phyloP scores from a whole-genome alignment of 2,113 vertebrate species.

The Tenrec ecaudatus region DNA sequence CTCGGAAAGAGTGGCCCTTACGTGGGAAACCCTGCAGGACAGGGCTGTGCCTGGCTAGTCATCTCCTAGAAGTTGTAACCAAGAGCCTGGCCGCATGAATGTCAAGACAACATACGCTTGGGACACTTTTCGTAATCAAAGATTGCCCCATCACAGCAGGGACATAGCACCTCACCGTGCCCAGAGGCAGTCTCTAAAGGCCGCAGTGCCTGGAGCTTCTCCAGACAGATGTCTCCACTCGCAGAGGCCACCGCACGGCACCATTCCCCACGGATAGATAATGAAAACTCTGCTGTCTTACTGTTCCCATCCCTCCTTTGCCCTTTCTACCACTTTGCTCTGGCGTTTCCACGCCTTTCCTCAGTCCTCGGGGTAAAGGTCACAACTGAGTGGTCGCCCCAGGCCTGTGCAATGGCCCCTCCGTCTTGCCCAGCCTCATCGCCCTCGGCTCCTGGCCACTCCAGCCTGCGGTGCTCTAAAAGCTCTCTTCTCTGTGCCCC shows the following conservation, averaged over 20 bases:
- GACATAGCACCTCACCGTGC: neutral
- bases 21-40: neutral
- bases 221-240: neutral
- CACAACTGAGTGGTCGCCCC: neutral
- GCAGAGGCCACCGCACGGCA: neutral
- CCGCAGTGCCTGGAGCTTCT: neutral
- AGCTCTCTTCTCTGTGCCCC: neutral
- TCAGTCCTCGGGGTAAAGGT: neutral
- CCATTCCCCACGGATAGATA: neutral
- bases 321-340: too few relatives aligned
- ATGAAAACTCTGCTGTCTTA: neutral
- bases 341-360: neutral
- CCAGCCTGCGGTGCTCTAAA: neutral
- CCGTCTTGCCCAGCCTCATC: neutral
- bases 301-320: neutral
- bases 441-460: neutral
- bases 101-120: neutral
- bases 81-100: neutral
- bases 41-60: neutral
- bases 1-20: neutral
- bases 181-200: neutral
- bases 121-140: neutral
- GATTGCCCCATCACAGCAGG: neutral
- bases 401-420: neutral
- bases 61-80: too few relatives aligned